Evolutionary conservation across 2,888 invertebrate species (phyloP).

Genomic region (Ectemnius continuus): DNA sequence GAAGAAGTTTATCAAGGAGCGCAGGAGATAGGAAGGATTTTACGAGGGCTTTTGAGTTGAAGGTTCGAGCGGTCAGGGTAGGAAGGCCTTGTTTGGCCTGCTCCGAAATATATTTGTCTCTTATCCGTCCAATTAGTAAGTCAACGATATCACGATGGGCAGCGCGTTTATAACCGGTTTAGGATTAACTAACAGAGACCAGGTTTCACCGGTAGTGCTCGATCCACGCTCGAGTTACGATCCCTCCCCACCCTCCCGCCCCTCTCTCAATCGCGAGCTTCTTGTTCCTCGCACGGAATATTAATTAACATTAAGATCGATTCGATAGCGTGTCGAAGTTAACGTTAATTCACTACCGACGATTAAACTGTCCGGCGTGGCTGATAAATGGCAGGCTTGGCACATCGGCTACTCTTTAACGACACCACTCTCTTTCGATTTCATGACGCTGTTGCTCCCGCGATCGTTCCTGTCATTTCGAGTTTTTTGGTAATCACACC

Average conservation of each 20-base stretch:
- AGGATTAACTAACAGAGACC: constrained; percentile 58
- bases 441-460: constrained; percentile 23
- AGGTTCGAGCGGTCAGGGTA: constrained; percentile 9
- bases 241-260: constrained; percentile 5
- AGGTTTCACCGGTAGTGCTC: constrained; percentile 27
- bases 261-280: constrained; percentile 21
- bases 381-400: constrained; percentile 52
- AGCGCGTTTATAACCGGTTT: constrained; percentile 63
- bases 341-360: constrained; percentile 57
- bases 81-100: constrained; percentile 32
- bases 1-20: neutral
- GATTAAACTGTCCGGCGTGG: constrained; percentile 52
- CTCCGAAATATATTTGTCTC: constrained; percentile 58
- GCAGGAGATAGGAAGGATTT: constrained; percentile 28
- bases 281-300: constrained; percentile 45
- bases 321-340: constrained; percentile 56
- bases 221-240: constrained; percentile 8
- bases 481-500: neutral
- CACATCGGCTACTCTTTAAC: neutral
- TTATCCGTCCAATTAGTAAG: constrained; percentile 65
- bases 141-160: constrained; percentile 65
- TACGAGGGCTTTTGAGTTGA: constrained; percentile 5
- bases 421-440: too few relatives aligned
- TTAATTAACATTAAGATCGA: constrained; percentile 62
- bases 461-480: constrained; percentile 19